Conservation (phyloP, 2,797 vertebrate genomes). For the Sebastolobus alascanus region DNA sequence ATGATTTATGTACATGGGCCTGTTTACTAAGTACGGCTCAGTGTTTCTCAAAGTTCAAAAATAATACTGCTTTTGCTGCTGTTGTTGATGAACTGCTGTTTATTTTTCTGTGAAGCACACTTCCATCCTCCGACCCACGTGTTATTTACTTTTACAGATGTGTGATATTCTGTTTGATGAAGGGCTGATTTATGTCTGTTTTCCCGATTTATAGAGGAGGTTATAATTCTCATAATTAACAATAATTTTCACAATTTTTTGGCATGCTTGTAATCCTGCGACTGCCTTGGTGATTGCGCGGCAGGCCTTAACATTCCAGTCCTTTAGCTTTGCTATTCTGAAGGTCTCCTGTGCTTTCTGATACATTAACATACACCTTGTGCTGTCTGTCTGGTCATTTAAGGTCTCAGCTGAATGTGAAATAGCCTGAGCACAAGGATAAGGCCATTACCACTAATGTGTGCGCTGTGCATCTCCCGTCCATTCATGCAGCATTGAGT, state of each 20-base stretch:
- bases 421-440: slow-evolving; percentile 51
- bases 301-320: slow-evolving; percentile 65
- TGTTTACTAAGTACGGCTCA: slow-evolving; percentile 24
- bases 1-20: slow-evolving; percentile 20
- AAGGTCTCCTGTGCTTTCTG: slow-evolving; percentile 40
- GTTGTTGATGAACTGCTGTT: slow-evolving; percentile 41
- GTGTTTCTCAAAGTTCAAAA: slow-evolving; percentile 24
- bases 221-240: slow-evolving; percentile 36
- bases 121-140: background rate
- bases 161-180: slow-evolving; percentile 41
- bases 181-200: slow-evolving; percentile 30
- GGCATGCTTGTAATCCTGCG: slow-evolving; percentile 38
- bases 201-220: slow-evolving; percentile 17
- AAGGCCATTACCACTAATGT: slow-evolving; percentile 30
- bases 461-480: slow-evolving; percentile 35
- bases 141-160: background rate
- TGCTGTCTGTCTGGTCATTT: slow-evolving; percentile 42
- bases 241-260: slow-evolving; percentile 15
- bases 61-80: slow-evolving; percentile 48
- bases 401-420: slow-evolving; percentile 60
- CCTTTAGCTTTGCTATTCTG: slow-evolving; percentile 36
- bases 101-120: slow-evolving; percentile 38
- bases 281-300: slow-evolving; percentile 46
- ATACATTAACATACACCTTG: slow-evolving; percentile 18
- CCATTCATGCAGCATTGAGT: slow-evolving; percentile 36